Base-by-base conservation (phyloP, 92 coral and sea anemone species). In the Palythoa caribaeorum region DNA sequence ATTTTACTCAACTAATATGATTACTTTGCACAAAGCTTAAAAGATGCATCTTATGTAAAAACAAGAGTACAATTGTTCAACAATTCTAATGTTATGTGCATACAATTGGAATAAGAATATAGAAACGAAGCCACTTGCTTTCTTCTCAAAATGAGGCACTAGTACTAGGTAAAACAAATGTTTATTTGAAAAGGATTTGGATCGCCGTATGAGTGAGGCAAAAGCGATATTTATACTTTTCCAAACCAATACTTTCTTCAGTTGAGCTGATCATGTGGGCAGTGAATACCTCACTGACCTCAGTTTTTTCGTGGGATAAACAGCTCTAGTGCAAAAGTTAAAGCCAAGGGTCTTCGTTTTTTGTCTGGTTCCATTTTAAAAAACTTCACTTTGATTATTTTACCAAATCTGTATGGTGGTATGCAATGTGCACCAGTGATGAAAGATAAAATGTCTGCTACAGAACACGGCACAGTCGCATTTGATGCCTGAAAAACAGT, bases 301-400 rank as follows among this genome's bases (percentile, higher is more conserved):
- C 6, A 37, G 53, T n/a, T 75, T 10, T 85, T 65, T 47, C 85
- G 44, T 17, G 38, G 89, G 10, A 87, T 51, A 35, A 60, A 54
- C 73, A 87, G 14, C 89, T 87, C n/a, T 63, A 63, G 84, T 37
- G 85, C 50, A 75, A 84, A 87, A 39, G 89, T 77, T 76, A 76
- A 77, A 51, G 89, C 84, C 53, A 48, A 87, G 74, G 89, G 89
- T 63, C 84, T 87, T 71, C 76, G 0, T 63, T 87, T 87, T 87
- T 53, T 76, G 44, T 37, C 59, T 75, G 85, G 19, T 75, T 87
- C 48, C 52, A 52, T 52, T 38, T 87, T 68, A 76, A 48, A 86
- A 72, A 85, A 86, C 73, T 75, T 76, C 72, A 87, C 84, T 75
- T 75, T 76, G 19, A 87, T 40, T 55, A 75, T 20, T 44, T 51